A percentile compares a stretch with the other conserved stretches of the same genome.
phyloP scores from a whole-genome alignment of 2,797 vertebrate species.

The Spatula clypeata region DNA sequence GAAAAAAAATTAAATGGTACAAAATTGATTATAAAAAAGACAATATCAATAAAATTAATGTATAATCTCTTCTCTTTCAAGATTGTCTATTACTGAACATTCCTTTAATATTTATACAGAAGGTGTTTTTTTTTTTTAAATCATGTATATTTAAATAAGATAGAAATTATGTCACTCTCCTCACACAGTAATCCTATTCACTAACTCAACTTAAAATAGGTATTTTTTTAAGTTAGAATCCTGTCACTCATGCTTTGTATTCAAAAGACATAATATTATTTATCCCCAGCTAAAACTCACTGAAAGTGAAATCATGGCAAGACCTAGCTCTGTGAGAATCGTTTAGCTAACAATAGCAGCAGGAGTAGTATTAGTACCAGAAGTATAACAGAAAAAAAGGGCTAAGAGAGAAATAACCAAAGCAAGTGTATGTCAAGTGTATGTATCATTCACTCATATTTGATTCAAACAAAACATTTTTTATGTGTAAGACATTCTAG shows the following conservation, averaged over 20 bases:
- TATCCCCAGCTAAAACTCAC: neutral
- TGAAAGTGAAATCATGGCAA: neutral
- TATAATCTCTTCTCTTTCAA: neutral
- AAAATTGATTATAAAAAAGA: neutral
- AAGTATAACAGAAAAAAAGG: neutral
- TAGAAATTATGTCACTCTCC: neutral
- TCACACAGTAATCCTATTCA: accelerated
- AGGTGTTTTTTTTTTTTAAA: too few species aligned
- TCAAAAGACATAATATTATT: neutral
- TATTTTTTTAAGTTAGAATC: neutral
- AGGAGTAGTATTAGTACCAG: neutral
- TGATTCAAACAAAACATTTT: neutral
- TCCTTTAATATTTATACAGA: neutral
- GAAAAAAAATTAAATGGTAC: neutral
- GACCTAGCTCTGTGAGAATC: neutral
- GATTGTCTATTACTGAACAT: neutral
- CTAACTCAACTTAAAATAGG: neutral
- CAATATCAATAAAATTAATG: neutral
- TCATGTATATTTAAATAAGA: neutral
- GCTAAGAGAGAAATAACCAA: neutral
- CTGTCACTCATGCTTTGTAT: neutral
- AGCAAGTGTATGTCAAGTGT: neutral
- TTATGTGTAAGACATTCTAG: neutral
- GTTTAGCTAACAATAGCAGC: neutral
- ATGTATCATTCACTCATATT: neutral